Evolutionary conservation across 2,888 invertebrate genomes (phyloP).

Genomic region (Dryobota labecula): DNA sequence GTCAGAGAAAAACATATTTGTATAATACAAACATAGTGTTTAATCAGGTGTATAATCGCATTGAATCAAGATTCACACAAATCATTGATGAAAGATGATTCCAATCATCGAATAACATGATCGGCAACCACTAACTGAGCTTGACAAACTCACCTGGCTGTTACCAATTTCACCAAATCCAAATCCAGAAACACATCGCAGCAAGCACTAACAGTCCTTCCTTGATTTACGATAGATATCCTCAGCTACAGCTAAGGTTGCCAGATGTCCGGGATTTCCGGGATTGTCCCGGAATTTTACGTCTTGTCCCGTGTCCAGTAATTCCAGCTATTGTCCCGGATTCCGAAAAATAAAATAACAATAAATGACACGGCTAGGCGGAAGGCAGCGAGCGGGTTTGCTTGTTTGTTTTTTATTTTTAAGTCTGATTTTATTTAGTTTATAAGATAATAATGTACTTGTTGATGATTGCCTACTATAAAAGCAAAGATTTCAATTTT

Average conservation of each 20-base stretch:
- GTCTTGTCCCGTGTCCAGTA: no score
- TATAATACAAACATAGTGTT: conserved; percentile 1
- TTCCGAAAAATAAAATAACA: no score
- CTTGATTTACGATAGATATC: conserved; percentile 60
- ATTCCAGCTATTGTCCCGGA: no score
- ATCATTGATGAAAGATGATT: background rate
- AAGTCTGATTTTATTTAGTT: no score
- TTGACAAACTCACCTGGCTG: conserved; percentile 2
- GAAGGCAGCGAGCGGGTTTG: no score
- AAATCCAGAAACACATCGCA: conserved; percentile 33
- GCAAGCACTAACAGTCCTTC: conserved; percentile 45
- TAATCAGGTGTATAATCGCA: conserved; percentile 22
- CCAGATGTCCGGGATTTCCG: no score
- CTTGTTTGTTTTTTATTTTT: no score
- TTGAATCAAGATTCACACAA: conserved; percentile 20
- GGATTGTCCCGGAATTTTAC: no score
- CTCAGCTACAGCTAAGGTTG: conserved; percentile 33
- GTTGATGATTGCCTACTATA: no score
- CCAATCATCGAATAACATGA: conserved; percentile 17
- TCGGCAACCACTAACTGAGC: background rate
- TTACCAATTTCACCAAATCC: conserved; percentile 1
- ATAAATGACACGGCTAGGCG: no score
- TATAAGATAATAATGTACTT: no score
- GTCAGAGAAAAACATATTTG: conserved; percentile 1
- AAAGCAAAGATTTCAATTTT: no score